Evolutionary conservation across 2,797 vertebrate genomes (phyloP), one percentile per base, ranked within the genome.

Genomic region (Tiaroga cobitis): DNA sequence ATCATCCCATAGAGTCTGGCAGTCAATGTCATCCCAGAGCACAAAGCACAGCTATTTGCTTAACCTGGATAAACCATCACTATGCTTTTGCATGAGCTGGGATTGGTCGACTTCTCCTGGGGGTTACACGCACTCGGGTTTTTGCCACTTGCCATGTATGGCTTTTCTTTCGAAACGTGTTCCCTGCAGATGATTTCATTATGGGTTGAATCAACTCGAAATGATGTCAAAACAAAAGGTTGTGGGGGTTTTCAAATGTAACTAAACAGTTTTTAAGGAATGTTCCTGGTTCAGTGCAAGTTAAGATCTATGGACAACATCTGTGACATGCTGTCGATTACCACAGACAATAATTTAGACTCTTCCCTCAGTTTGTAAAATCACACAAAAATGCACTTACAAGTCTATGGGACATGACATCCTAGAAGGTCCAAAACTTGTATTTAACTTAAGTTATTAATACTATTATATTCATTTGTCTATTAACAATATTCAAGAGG

Each of bases 1-100:
- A 88, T 86, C 87, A 85, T 86, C 80, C 82, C 80, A 80, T 76
- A 82, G 74, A 70, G 9, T 85, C 70, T 80, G 79, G 82, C 84
- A 80, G 61, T 81, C 34, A 56, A 49, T 73, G 37, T 77, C 82
- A 84, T 69, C 82, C 81, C 63, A 84, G 61, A 41, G 74, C 82
- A 68, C 75, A 68, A 76, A 77, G 68, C 34, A 77, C 56, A 26
- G n/a, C 46, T 69, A 76, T 84, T 84, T 84, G 63, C 82, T 87
- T 83, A 80, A 87, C 81, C 81, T 87, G 81, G 63, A 84, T 78
- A 77, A 78, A 78, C 65, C 74, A 69, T 84, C 67, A 59, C 65
- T 69, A 41, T 4, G 26, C 61, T 59, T 78, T 78, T 84, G 37
- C 41, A 46, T 3, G n/a, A 61, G 51, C 59, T 65, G 29, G 26